Evolutionary conservation across 1,140 invertebrate species (phyloP), one percentile per base, ranked within the genome.

Genomic region (Drosophila pandora): DNA sequence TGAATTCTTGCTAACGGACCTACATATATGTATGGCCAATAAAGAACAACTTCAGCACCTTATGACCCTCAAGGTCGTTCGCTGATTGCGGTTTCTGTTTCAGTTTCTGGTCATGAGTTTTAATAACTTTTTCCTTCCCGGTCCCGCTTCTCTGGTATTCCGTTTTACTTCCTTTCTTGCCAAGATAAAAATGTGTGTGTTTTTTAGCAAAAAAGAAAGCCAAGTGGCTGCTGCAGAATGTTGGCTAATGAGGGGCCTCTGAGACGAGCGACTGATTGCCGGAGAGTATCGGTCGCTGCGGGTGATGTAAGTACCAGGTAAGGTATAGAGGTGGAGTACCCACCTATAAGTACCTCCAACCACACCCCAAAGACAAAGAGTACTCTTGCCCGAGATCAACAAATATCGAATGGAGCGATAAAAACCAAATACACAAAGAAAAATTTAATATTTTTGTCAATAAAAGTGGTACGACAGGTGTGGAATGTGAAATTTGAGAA

Each of bases 151-250:
- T 76, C 47, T 87, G 82, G 54, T 87, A 88, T 88, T 88, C 68
- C 30, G 79, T 55, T 88, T 88, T 88, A 63, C 73, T 88, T 88
- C 83, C 83, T 83, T 88, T 83, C 83, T 88, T 84, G 83, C 28
- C 25, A 21, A 54, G 83, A 87, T 87, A 83, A 61, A 81, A 61
- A 76, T 62, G 43, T 22, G 23, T 45, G 61, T 37, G 4, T 25
- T 25, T 25, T 25, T 25, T 43, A 5, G 39, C 39, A 2, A 43
- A 43, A 43, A 64, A 74, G 59, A 65, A 74, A 64, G 60, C 50
- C 23, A 21, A 17, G 73, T 75, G 58, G 49, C 50, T 75, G 49
- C 50, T 75, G 62, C 25, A 85, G 81, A 85, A 84, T 84, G 72
- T 45, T 65, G 69, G 58, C 80, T 84, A 84, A 84, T 84, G 80